phyloP scores from a whole-genome alignment of 2,888 invertebrate genomes.

The Athripsodes cinereus region DNA sequence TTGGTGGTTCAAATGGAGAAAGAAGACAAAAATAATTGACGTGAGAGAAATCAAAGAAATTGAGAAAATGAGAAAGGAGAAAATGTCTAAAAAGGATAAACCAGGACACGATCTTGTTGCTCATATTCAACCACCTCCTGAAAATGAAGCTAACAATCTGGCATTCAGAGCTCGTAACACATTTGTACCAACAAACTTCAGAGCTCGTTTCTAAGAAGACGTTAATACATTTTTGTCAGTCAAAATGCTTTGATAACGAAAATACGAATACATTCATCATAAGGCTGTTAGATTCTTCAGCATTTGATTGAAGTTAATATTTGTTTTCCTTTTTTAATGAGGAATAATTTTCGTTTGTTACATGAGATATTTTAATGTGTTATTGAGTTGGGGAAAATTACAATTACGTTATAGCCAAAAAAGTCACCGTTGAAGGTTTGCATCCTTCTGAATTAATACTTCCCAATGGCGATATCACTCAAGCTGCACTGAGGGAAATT shows the following conservation, averaged over 20 bases:
- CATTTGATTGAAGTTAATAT: neutral
- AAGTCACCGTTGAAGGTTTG: no score
- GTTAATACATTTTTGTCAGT: neutral
- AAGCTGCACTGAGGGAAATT: no score
- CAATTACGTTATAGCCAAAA: no score
- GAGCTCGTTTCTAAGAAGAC: slow-evolving; percentile 18
- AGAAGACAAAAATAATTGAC: slow-evolving; percentile 54
- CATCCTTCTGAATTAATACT: no score
- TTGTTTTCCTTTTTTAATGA: neutral
- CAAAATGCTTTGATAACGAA: no score
- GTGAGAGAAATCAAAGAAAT: slow-evolving; percentile 59
- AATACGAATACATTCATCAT: no score
- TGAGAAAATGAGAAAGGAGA: slow-evolving; percentile 16
- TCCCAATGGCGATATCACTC: no score
- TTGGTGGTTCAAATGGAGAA: slow-evolving; percentile 84
- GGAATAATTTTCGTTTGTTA: no score
- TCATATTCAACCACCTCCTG: neutral
- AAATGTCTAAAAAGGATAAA: slow-evolving; percentile 20
- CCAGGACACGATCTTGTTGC: slow-evolving; percentile 10
- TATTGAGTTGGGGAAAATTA: no score
- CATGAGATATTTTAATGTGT: no score
- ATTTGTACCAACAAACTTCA: slow-evolving; percentile 22
- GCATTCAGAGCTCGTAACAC: slow-evolving; percentile 25
- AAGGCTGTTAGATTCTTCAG: neutral
- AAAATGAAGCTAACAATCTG: slow-evolving; percentile 11